Base-by-base conservation (phyloP, 2,888 invertebrate genomes). In the Ormyrus nitidulus region DNA sequence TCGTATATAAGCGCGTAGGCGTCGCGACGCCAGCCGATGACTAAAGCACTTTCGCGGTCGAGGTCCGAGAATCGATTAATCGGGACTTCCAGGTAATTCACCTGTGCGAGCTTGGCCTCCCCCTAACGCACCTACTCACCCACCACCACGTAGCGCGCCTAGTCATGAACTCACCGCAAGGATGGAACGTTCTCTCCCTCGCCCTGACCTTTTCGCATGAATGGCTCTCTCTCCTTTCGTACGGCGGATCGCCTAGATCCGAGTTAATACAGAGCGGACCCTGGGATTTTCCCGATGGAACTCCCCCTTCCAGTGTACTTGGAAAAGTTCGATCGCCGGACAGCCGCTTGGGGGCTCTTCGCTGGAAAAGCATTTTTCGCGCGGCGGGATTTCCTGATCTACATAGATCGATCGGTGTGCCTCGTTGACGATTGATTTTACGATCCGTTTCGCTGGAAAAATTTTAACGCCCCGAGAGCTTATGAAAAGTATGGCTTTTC, bases 61-160 rank as follows among this genome's bases (percentile, higher is more conserved):
- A 65, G 74, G 53, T 77, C 70, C 70, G 73, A 10, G 76, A 79
- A 81, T 76, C 75, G 79, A 78, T 81, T 79, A 56, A 77, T 81
- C 70, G 51, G 54, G 48, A 61, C n/a, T 81, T 81, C 81, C 72
- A 79, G 78, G 81, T 81, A 81, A 65, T 0, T 72, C 72, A 72
- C 75, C 71, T 71, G 70, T 54, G 11, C 53, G 11, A 7, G 6
- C 34, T 34, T 9, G 51, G 10, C 51, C 48, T 13, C 13, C 65
- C 65, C 65, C 49, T n/a, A 13, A 44, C 9, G 34, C 44, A 34
- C 61, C 11, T 11, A 34, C 44, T 0, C 49, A 9, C 58, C 58
- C n/a, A 19, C 44, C 19, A 19, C 34, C 34, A 10, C 9, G n/a
- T 34, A 34, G n/a, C 11, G 53, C 19, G 61, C 58, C 6, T 44